phyloP scores from a whole-genome alignment of 2,888 invertebrate genomes.

The Drosophila antonietae region DNA sequence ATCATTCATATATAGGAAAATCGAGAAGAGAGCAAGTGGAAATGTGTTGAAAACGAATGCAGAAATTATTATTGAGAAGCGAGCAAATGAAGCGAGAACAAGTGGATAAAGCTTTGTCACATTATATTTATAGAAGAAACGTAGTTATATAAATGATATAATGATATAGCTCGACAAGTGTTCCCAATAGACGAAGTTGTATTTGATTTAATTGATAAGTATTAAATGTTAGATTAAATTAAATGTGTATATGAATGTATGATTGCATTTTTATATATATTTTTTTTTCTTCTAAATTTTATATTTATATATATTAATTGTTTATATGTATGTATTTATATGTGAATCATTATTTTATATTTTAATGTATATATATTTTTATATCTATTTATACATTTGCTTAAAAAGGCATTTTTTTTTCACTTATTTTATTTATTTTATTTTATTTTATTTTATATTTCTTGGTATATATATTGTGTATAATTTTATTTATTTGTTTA shows the following conservation, averaged over 20 bases:
- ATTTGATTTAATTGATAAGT: background rate
- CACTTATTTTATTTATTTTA: too few relatives aligned
- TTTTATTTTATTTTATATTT: too few relatives aligned
- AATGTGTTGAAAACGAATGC: background rate
- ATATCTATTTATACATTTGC: background rate
- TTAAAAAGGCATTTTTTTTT: too few relatives aligned
- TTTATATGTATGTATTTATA: background rate
- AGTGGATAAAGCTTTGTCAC: background rate
- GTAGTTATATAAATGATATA: background rate
- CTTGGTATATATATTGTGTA: too few relatives aligned
- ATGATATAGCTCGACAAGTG: background rate
- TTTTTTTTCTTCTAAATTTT: background rate
- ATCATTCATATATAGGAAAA: constrained; percentile 27
- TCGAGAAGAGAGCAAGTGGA: constrained; percentile 11
- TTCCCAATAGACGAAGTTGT: background rate
- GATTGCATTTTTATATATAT: too few relatives aligned
- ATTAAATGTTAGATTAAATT: background rate
- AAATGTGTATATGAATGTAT: too few relatives aligned
- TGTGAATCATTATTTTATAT: too few relatives aligned
- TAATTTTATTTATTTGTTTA: too few relatives aligned
- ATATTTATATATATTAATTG: background rate
- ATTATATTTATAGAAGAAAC: background rate
- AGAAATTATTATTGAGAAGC: background rate
- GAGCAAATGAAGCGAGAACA: background rate
- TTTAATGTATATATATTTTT: background rate